phyloP scores from a whole-genome alignment of 2,113 vertebrate genomes.

The Vulpes ferrilata region DNA sequence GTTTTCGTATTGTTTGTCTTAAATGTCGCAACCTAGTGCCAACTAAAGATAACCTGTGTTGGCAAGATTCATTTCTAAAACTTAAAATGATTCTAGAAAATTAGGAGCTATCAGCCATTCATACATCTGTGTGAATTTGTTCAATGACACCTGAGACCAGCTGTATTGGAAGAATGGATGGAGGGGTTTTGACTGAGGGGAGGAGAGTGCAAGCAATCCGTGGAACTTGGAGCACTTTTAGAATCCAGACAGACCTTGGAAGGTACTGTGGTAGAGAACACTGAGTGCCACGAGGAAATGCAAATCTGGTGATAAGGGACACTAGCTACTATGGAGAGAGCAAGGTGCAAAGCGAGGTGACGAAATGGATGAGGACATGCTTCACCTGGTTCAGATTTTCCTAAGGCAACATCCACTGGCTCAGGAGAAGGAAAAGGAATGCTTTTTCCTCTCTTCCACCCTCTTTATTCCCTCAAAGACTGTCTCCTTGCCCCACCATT shows the following conservation, averaged over 20 bases:
- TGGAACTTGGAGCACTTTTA: neutral
- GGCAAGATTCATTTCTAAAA: slow-evolving; percentile 36
- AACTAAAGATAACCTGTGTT: neutral
- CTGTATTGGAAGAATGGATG: neutral
- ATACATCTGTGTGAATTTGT: slow-evolving; percentile 27
- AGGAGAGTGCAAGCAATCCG: neutral
- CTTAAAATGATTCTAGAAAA: slow-evolving; percentile 29
- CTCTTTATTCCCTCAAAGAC: neutral
- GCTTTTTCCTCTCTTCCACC: neutral
- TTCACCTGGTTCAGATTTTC: neutral
- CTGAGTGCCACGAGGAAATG: neutral
- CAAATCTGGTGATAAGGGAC: neutral
- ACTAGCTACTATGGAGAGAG: neutral
- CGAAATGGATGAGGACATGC: neutral
- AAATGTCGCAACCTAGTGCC: neutral
- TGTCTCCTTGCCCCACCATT: neutral
- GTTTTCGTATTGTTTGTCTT: neutral
- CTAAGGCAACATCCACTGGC: neutral
- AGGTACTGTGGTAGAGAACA: neutral
- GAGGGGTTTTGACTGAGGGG: neutral
- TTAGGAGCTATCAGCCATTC: neutral
- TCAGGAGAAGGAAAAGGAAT: neutral
- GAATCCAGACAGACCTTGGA: neutral
- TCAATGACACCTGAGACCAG: neutral
- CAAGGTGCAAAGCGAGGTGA: neutral